Evolutionary conservation across 2,797 vertebrate species (phyloP).

Genomic region (Peromyscus aztecus): DNA sequence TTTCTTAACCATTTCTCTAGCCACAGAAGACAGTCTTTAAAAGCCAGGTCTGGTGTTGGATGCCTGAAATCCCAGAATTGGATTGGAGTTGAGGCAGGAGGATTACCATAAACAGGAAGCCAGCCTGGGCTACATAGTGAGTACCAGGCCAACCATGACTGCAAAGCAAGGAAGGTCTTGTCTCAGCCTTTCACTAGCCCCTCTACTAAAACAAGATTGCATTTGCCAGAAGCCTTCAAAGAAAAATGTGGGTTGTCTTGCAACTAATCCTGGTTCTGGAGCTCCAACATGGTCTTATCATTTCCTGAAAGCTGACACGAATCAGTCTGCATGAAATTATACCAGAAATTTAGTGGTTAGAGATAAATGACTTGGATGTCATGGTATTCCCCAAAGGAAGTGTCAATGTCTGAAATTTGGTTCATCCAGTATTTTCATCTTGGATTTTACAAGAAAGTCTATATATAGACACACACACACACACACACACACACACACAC

Average conservation of each 20-base stretch:
- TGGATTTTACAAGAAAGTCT: slow-evolving; percentile 30
- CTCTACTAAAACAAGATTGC: neutral
- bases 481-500: neutral
- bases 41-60: neutral
- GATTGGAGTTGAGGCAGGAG: neutral
- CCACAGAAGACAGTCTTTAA: neutral
- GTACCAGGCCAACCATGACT: neutral
- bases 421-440: slow-evolving; percentile 11
- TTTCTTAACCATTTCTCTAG: neutral
- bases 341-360: neutral
- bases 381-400: neutral
- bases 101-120: neutral
- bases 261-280: neutral
- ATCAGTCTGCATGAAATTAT: neutral
- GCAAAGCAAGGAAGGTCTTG: neutral
- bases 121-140: neutral
- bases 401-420: neutral
- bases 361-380: slow-evolving; percentile 1
- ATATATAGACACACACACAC: neutral
- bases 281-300: neutral
- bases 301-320: neutral
- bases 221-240: neutral
- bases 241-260: neutral
- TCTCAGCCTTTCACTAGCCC: no score
- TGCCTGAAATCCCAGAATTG: neutral